Conservation (phyloP, 2,113 vertebrate genomes). For the Puffinus mauretanicus region DNA sequence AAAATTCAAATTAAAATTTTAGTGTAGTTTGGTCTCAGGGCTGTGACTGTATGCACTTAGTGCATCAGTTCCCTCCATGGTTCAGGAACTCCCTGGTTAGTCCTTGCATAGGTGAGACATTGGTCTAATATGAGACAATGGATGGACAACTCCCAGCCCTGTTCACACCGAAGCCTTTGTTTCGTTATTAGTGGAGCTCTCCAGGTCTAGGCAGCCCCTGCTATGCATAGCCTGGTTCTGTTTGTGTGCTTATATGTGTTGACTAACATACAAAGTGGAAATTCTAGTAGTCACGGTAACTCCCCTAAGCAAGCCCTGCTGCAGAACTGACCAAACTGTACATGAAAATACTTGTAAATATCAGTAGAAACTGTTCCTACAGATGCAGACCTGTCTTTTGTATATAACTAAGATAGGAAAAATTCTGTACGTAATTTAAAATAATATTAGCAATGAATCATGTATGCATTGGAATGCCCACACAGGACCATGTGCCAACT, state of each 20-base stretch:
- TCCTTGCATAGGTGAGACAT: not conserved
- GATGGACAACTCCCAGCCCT: not conserved
- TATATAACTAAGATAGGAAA: not conserved
- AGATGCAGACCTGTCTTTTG: not conserved
- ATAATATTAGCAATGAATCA: not conserved
- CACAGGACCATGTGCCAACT: not conserved
- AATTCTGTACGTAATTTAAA: not conserved
- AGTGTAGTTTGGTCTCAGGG: not conserved
- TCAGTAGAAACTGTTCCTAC: not conserved
- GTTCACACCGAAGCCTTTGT: not conserved
- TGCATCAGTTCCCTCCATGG: too few species aligned
- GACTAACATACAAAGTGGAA: not conserved
- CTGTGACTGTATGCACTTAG: not conserved
- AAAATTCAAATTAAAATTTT: not conserved
- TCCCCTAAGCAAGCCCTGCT: not conserved
- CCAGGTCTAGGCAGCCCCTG: not conserved
- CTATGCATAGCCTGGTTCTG: not conserved
- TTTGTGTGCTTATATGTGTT: not conserved
- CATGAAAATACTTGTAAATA: not conserved
- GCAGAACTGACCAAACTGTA: not conserved
- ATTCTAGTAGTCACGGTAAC: not conserved
- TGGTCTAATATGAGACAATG: not conserved
- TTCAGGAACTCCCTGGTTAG: not conserved
- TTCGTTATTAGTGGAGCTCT: not conserved
- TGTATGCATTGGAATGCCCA: not conserved